A percentile compares a stretch with the other conserved stretches of the same genome.
Conservation (phyloP, 2,888 invertebrate species). For the Eristalis arbustorum region DNA sequence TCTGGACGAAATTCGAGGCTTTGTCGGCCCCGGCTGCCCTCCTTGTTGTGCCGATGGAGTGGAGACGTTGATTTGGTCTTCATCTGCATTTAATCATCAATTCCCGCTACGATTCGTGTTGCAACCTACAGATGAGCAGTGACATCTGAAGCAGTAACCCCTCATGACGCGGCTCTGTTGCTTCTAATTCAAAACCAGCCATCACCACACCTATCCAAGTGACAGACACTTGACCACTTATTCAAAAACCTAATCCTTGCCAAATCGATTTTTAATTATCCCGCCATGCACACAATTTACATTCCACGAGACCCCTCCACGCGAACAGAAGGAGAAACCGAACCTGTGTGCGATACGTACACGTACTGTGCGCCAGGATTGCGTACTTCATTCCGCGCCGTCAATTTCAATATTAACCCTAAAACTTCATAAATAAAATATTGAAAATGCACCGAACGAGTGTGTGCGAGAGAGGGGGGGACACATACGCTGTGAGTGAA, state of each 20-base stretch:
- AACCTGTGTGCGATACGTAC: constrained; percentile 10
- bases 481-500: background rate
- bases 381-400: constrained; percentile 49
- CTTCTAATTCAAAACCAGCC: background rate
- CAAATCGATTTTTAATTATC: constrained; percentile 46
- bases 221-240: constrained; percentile 19
- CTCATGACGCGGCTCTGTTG: background rate
- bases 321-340: background rate
- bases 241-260: constrained; percentile 27
- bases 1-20: too few relatives aligned
- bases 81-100: too few relatives aligned
- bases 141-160: background rate
- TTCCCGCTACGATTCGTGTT: too few relatives aligned
- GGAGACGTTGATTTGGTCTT: too few relatives aligned
- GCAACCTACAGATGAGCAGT: too few relatives aligned
- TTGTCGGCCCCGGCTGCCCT: too few relatives aligned
- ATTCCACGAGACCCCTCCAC: background rate
- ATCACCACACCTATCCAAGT: background rate
- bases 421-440: constrained; percentile 56
- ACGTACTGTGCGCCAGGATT: constrained; percentile 2
- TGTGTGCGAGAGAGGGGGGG: background rate
- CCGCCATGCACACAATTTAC: constrained; percentile 29
- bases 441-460: constrained; percentile 34
- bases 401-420: constrained; percentile 57
- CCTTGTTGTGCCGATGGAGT: too few relatives aligned